phyloP scores from a whole-genome alignment of 2,113 vertebrate species.

The Tursiops truncatus region DNA sequence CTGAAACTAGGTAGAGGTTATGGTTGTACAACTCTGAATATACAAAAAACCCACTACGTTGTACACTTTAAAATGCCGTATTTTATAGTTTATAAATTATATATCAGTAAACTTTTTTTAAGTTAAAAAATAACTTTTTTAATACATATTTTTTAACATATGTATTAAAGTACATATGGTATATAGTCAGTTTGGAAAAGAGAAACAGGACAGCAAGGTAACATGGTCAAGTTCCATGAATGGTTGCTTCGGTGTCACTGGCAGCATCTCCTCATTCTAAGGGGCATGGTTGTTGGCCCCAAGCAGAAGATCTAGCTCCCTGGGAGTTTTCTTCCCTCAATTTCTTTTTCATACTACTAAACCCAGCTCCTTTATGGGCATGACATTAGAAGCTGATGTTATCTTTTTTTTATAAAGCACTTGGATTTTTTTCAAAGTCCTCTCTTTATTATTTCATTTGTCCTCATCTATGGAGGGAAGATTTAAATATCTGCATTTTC shows the following conservation, averaged over 20 bases:
- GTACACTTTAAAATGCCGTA: neutral
- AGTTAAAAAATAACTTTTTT: no score
- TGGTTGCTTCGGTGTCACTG: neutral
- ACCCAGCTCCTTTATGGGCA: neutral
- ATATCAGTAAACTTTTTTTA: neutral
- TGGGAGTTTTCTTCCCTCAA: neutral
- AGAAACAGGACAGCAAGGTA: neutral
- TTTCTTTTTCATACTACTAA: neutral
- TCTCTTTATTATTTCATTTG: conserved; percentile 22
- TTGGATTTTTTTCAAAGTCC: neutral
- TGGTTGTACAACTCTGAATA: neutral
- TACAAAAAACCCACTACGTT: neutral
- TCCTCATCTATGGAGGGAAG: neutral
- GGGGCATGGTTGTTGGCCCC: neutral
- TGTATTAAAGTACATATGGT: neutral
- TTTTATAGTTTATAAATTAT: neutral
- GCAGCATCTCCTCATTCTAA: neutral
- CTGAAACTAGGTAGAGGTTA: neutral
- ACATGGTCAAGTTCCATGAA: neutral
- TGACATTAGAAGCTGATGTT: neutral
- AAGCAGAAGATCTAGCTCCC: neutral
- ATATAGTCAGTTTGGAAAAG: neutral
- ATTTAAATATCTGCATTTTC: conserved; percentile 36
- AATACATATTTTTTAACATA: no score
- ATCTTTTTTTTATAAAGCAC: conserved; percentile 16